These are phyloP conservation scores for Meiosimyza decipiens DNA, from an alignment of 2,888 invertebrate species.

Conservation along the genomic window DNA sequence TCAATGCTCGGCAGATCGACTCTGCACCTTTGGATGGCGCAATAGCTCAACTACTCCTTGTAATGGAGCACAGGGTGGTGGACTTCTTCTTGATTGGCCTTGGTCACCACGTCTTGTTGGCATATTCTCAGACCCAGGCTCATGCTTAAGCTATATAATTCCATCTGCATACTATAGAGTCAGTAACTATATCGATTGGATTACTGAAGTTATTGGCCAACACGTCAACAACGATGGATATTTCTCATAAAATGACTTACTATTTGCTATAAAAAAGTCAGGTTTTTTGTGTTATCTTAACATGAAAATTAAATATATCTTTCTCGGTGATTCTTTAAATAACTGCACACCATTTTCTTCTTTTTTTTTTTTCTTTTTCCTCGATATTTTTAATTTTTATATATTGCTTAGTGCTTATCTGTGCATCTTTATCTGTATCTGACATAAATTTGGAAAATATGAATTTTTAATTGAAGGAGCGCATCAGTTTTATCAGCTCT, in stretches of 20 bases:
- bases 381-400: background rate
- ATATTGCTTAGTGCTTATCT: background rate
- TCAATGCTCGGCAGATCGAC: conserved; percentile 25
- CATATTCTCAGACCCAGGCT: conserved; percentile 41
- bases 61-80: conserved; percentile 43
- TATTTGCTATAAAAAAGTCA: too few species aligned
- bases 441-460: too few species aligned
- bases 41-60: conserved; percentile 42
- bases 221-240: conserved; percentile 18
- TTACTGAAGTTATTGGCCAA: conserved; percentile 33
- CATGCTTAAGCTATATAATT: conserved; percentile 33
- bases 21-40: conserved; percentile 43
- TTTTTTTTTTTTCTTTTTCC: too few species aligned
- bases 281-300: too few species aligned
- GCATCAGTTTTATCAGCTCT: too few species aligned
- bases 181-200: conserved; percentile 38
- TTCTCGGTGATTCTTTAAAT: too few species aligned
- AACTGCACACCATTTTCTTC: too few species aligned
- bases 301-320: too few species aligned
- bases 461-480: too few species aligned
- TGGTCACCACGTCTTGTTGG: conserved; percentile 42
- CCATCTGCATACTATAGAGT: conserved; percentile 40
- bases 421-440: too few species aligned
- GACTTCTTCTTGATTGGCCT: conserved; percentile 45
- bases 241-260: background rate